Conservation (phyloP, 1,140 invertebrate species). For the Nasonia longicornis region DNA sequence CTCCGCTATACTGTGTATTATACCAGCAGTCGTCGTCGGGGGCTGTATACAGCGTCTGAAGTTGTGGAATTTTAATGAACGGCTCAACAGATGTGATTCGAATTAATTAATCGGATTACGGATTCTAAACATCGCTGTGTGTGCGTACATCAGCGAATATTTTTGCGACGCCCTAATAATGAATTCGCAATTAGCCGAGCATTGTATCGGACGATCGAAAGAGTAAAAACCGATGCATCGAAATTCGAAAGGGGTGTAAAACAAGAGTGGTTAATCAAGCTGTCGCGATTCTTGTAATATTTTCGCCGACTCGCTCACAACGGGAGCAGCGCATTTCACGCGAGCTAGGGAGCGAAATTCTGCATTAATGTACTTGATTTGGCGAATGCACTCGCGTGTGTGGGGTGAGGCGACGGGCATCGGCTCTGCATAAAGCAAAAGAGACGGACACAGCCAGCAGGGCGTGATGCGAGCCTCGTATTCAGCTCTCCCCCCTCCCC, state of each 20-base stretch:
- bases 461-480: background rate
- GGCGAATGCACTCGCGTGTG: too few species aligned
- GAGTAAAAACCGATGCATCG: background rate
- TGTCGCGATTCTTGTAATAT: background rate
- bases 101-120: conserved; percentile 9
- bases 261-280: background rate
- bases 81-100: conserved; percentile 38
- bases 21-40: too few species aligned
- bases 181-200: too few species aligned
- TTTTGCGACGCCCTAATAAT: too few species aligned
- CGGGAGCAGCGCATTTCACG: too few species aligned
- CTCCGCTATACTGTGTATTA: background rate
- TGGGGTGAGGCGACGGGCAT: too few species aligned
- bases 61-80: conserved; percentile 44
- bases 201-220: background rate
- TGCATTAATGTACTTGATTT: conserved; percentile 12
- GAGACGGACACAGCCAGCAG: background rate
- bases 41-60: background rate
- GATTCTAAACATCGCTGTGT: background rate
- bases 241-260: too few species aligned
- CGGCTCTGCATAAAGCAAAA: background rate
- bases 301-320: background rate
- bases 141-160: background rate
- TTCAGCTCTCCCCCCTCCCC: background rate
- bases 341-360: background rate